Conservation (phyloP, 35 echinoderm and acorn worm genomes). For the Ophiothrix spiculata region DNA sequence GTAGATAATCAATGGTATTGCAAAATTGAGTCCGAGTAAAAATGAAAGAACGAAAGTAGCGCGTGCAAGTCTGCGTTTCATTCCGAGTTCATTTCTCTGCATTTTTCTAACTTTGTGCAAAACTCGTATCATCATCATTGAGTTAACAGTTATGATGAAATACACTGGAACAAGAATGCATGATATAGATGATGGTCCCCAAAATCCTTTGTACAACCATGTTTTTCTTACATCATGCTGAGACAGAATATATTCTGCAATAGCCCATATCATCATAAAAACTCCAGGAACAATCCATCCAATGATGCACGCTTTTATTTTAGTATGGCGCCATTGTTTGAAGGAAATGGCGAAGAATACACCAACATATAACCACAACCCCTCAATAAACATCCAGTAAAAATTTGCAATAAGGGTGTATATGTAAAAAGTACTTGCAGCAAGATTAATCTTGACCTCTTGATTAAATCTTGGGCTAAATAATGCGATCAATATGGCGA, state of each 20-base stretch:
- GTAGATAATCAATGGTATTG: not conserved
- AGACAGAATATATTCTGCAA: not conserved
- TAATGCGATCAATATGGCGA: no score
- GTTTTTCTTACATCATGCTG: no score
- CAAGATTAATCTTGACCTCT: no score
- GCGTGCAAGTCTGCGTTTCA: not conserved
- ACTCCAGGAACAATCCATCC: not conserved
- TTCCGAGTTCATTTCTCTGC: not conserved
- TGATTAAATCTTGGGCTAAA: no score
- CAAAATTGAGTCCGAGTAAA: not conserved
- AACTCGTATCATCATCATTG: not conserved
- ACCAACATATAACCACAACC: not conserved
- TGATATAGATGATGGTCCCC: not conserved
- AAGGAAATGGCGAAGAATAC: not conserved
- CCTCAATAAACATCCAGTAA: not conserved
- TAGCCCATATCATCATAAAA: not conserved
- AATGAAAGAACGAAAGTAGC: not conserved
- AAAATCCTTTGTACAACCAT: not conserved
- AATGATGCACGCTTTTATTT: not conserved
- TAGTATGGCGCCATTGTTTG: not conserved
- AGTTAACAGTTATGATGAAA: not conserved
- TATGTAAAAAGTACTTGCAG: not conserved
- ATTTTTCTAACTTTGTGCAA: not conserved
- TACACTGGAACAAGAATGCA: not conserved
- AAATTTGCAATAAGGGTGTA: not conserved